phyloP scores from a whole-genome alignment of 2,113 vertebrate species.

The Gambusia holbrooki region DNA sequence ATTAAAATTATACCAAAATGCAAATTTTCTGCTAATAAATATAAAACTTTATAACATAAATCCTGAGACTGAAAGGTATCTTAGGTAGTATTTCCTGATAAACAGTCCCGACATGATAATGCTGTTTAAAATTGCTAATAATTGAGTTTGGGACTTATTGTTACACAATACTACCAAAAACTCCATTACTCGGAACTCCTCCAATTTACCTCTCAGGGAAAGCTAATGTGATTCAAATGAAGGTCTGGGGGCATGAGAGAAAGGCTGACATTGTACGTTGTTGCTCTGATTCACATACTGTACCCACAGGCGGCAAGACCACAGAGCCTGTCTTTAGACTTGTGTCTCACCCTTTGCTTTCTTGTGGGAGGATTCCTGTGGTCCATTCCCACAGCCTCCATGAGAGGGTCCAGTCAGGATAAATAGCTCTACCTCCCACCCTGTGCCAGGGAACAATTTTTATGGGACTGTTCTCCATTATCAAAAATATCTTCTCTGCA shows the following conservation, averaged over 20 bases:
- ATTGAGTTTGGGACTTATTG: too few relatives aligned
- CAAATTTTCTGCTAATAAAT: too few relatives aligned
- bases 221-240: constrained; percentile 28
- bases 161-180: constrained; percentile 39
- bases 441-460: constrained; percentile 25
- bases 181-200: constrained; percentile 24
- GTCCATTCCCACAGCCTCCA: constrained; percentile 73
- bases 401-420: constrained; percentile 47
- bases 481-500: background rate
- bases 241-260: constrained; percentile 60
- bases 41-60: too few relatives aligned
- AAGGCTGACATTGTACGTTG: constrained; percentile 35
- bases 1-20: too few relatives aligned
- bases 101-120: too few relatives aligned
- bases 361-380: constrained; percentile 57
- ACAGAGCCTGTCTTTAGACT: constrained; percentile 53
- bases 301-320: constrained; percentile 52
- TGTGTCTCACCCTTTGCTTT: constrained; percentile 57
- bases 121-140: too few relatives aligned
- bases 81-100: too few relatives aligned
- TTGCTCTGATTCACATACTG: constrained; percentile 35
- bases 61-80: too few relatives aligned
- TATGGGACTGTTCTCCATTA: constrained; percentile 3
- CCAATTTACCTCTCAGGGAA: constrained; percentile 19
- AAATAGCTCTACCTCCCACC: constrained; percentile 38